Base-by-base conservation (phyloP, 2,888 invertebrate species). In the Drosophila neoperkinsi region DNA sequence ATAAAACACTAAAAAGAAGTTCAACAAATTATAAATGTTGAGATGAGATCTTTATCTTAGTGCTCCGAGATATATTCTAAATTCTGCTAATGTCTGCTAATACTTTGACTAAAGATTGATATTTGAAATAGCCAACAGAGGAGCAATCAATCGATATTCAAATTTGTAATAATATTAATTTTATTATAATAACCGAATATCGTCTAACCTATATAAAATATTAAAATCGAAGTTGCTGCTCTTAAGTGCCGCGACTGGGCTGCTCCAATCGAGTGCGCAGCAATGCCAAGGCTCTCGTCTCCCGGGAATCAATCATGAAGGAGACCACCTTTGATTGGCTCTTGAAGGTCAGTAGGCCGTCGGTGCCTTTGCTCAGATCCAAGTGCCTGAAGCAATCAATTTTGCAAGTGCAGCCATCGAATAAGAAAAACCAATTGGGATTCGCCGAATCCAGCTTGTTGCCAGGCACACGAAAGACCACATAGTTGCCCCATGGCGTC, bases 401-500 rank as follows among this genome's bases (percentile, higher is more conserved):
- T 70, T 93, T 90, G 63, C 93, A 93, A 10, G 91, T 93, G 59
- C 93, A 93, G 10, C 93, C 93, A 71, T 93, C 91, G 33, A 91
- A 93, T 0, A 93, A 50, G 43, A 88, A 91, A 72, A 85, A 92
- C 1, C 55, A 38, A 34, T 74, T 64, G 16, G 7, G 38, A 30
- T 4, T 18, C 1, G 16, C 4, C 7, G 36, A 4, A 16, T 25
- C 16, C 4, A 11, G 46, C 4, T 46, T 46, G 9, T 41, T 1
- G 18, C 38, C 3, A 31, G 53, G n/a, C 70, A 61, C 10, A 46
- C 56, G 60, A 50, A 93, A 93, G 2, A 92, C 86, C 0, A 93
- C 90, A 79, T 91, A 93, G 61, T 92, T 93, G 11, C 92, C 93
- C 92, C 92, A 93, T 3, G 92, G 92, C 1, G 93, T 93, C 86